Base-by-base conservation (phyloP, 1,140 invertebrate genomes). In the Parasteatoda tepidariorum region DNA sequence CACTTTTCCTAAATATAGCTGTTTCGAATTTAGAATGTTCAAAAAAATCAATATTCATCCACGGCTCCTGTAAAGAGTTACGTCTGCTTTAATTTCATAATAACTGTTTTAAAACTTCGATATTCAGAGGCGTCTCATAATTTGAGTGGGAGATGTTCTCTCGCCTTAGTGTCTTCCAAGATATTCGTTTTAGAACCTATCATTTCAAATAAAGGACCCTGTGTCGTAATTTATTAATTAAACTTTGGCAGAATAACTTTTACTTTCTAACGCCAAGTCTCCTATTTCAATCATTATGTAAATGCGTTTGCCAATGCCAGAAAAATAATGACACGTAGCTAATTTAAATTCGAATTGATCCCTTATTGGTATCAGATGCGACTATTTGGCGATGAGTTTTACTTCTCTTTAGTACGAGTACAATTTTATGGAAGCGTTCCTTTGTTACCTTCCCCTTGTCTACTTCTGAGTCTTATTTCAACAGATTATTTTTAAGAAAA, bases 291-390 rank as follows among this genome's bases (percentile, higher is more conserved):
- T 71, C 48, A 71, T 71, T 71, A 71, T 71, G 48, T 30, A 55
- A 71, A 71, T 71, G 68, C 11, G 48, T 30, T 48, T 26, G 3
- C 66, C 66, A 68, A 41, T 11, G 13, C 33, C 18, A 41, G 66
- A n/a, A 34, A n/a, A 68, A 68, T 26, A 71, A 55, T 71, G 66
- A 34, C 28, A 4, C 13, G 24, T 18, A 13, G 11, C 68, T 71
- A 71, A 71, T 71, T 71, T 71, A 55, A 71, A 55, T 71, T 55
- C 33, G 68, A 31, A 71, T 71, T 71, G 54, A 71, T 57, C 31
- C 68, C 41, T 22, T 71, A 4, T 48, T 6, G 5, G 13, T 41
- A 48, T 18, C 38, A 48, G 9, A n/a, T n/a, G n/a, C n/a, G n/a
- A n/a, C n/a, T n/a, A n/a, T n/a, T n/a, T n/a, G n/a, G n/a, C n/a